Evolutionary conservation across 2,113 vertebrate genomes (phyloP).

Genomic region (Hippocampus zosterae): DNA sequence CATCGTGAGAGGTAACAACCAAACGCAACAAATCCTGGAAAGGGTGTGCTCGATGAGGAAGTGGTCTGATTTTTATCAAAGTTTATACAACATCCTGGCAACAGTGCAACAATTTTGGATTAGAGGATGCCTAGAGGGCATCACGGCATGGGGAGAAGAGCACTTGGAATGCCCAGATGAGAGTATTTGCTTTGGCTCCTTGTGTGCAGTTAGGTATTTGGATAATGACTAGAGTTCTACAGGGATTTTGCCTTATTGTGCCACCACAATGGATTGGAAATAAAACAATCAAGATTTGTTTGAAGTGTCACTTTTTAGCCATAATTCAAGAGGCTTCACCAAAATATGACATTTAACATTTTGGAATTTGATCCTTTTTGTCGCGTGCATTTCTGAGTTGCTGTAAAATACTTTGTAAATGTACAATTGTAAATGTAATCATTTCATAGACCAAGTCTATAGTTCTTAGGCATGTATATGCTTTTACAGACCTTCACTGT

Average conservation of each 20-base stretch:
- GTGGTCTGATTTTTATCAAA: conserved; percentile 32
- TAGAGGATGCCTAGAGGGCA: conserved; percentile 14
- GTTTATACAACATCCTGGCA: conserved; percentile 40
- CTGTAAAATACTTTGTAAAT: no score
- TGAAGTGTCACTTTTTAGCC: neutral
- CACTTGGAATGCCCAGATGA: neutral
- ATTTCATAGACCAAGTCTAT: no score
- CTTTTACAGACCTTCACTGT: no score
- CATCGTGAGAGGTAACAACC: conserved; percentile 5
- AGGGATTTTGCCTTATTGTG: no score
- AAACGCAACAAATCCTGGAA: conserved; percentile 19
- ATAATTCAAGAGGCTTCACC: neutral
- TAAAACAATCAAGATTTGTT: neutral
- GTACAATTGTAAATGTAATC: no score
- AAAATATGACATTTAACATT: neutral
- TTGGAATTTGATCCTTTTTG: neutral
- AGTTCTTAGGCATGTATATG: no score
- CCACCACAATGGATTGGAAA: no score
- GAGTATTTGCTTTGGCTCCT: neutral
- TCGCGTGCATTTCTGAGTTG: neutral
- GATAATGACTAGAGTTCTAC: no score
- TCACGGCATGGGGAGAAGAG: conserved; percentile 7
- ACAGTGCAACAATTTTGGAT: conserved; percentile 7
- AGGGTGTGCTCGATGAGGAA: conserved; percentile 35
- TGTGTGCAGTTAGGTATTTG: neutral